Percentiles rank a stretch among this genome's conserved stretches.
phyloP scores from a whole-genome alignment of 2,113 vertebrate genomes.

The Spermophilus dauricus region DNA sequence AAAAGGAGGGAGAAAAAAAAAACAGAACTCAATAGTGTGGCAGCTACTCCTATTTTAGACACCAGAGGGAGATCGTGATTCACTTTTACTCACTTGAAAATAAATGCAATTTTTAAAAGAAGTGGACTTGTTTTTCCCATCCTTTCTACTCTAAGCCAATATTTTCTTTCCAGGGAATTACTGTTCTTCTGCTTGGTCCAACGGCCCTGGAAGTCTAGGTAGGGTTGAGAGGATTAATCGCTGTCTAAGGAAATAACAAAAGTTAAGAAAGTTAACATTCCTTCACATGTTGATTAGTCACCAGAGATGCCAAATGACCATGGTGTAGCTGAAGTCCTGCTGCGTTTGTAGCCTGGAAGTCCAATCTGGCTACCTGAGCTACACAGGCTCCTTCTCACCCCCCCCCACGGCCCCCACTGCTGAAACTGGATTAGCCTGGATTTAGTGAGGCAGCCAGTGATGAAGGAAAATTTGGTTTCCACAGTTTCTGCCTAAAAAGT shows the following conservation, averaged over 20 bases:
- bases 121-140: conserved; percentile 31
- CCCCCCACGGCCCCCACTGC: not conserved
- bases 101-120: conserved; percentile 16
- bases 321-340: not conserved
- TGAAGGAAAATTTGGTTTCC: conserved; percentile 61
- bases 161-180: conserved; percentile 67
- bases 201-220: conserved; percentile 41
- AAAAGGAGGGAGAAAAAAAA: not conserved
- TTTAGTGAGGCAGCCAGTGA: conserved; percentile 9
- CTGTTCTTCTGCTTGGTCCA: conserved; percentile 31
- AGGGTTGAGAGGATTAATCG: conserved; percentile 63
- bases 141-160: conserved; percentile 10
- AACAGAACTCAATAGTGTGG: not conserved
- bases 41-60: conserved; percentile 46
- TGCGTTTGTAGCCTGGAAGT: not conserved
- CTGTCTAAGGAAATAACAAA: conserved; percentile 4
- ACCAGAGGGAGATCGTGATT: conserved; percentile 74
- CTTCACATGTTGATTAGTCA: conserved; percentile 53
- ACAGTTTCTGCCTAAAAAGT: not conserved
- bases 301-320: not conserved
- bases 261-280: conserved; percentile 49
- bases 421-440: not conserved
- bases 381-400: not conserved
- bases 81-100: conserved; percentile 54
- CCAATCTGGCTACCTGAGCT: not conserved